A percentile compares a stretch with the other conserved stretches of the same genome.
phyloP scores from a whole-genome alignment of 2,113 vertebrate species.

The Tonatia bakeri region DNA sequence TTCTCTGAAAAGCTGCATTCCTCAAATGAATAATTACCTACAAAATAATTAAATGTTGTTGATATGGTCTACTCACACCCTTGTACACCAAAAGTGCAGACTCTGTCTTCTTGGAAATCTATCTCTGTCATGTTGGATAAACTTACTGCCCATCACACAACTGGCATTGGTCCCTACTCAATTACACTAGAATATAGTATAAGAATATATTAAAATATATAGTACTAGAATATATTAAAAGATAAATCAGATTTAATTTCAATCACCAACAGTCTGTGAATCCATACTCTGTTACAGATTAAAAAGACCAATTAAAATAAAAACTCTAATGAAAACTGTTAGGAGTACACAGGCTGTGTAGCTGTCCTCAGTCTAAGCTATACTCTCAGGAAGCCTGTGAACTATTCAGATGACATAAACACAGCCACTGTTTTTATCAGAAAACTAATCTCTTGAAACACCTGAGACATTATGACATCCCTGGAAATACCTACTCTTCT shows the following conservation, averaged over 20 bases:
- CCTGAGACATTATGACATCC: neutral
- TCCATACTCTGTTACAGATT: conserved; percentile 80
- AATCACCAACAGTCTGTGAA: conserved; percentile 80
- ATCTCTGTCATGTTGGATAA: conserved; percentile 90
- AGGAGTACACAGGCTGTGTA: conserved; percentile 65
- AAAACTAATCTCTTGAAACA: neutral
- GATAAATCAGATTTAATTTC: conserved; percentile 86
- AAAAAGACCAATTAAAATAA: conserved; percentile 80
- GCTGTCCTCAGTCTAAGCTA: conserved; percentile 63
- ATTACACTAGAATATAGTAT: conserved; percentile 83
- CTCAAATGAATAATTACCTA: conserved; percentile 91
- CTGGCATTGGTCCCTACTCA: conserved; percentile 83
- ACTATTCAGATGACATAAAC: conserved; percentile 1
- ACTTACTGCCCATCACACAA: conserved; percentile 85
- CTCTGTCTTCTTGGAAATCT: conserved; percentile 88
- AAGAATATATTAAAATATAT: too few species aligned
- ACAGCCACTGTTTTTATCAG: neutral
- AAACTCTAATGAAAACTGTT: conserved; percentile 74
- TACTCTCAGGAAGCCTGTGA: conserved; percentile 42
- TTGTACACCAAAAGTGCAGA: conserved; percentile 86
- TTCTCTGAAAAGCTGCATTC: conserved; percentile 76
- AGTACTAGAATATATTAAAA: too few species aligned
- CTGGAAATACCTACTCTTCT: neutral
- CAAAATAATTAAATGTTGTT: conserved; percentile 92
- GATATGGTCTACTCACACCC: conserved; percentile 83